Base-by-base conservation (phyloP, 2,113 vertebrate species). In the Chaenogobius annularis region DNA sequence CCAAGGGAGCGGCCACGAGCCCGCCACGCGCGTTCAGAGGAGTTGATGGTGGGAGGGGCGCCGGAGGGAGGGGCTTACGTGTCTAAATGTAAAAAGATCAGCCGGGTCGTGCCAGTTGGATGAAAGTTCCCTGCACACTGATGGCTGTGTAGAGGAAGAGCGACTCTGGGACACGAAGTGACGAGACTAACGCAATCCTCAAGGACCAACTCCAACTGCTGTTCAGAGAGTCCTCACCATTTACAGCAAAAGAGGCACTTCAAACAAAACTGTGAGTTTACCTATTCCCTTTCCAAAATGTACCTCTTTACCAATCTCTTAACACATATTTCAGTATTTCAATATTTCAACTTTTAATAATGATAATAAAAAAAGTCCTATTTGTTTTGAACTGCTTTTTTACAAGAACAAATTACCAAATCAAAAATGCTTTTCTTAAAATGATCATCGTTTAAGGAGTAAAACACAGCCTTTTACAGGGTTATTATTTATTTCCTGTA, bases 21-120 rank as follows among this genome's bases (percentile, higher is more conserved):
- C 87, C 80, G 92, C 90, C 93, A 94, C 93, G 91, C 91, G 92
- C 81, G 73, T 91, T 85, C 71, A 78, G 78, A 78, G 86, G 77
- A 82, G 46, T 70, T 87, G 84, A 64, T 58, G 35, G 82, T 87
- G 81, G 89, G 90, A 75, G 89, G 88, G 88, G 81, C 79, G 40
- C 66, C 26, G 17, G 73, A 74, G 82, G 93, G 93, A 85, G 93
- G 87, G 82, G 90, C 90, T 80, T 84, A 26, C n/a, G 63, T 26
- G 14, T 52, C 43, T 87, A 76, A 76, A 88, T 69, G 80, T 80
- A 75, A 74, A 61, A 71, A 81, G 77, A 70, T 72, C 85, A 73
- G 80, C 73, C 71, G 44, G 47, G 19, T 71, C 56, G 55, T 76
- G 78, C 54, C 89, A 92, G 73, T 91, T 72, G 83, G 82, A 88